Evolutionary conservation across 2,113 vertebrate species (phyloP).

Genomic region (Chionomys nivalis): DNA sequence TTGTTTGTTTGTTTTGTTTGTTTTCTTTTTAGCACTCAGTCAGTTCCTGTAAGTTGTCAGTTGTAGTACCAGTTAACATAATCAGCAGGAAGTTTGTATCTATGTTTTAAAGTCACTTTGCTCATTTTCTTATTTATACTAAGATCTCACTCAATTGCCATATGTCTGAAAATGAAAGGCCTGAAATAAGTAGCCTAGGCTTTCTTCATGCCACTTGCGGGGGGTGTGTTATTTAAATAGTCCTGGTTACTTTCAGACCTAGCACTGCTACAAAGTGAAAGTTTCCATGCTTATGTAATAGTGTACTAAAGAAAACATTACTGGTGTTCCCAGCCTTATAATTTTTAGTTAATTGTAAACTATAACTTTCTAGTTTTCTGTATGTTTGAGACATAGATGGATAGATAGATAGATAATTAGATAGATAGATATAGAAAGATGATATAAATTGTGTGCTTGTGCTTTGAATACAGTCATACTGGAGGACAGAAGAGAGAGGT

Average conservation of each 20-base stretch:
- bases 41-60: neutral
- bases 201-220: neutral
- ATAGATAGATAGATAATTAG: neutral
- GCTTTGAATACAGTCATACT: neutral
- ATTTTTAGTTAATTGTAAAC: neutral
- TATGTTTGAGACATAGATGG: too few relatives aligned
- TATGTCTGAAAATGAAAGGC: neutral
- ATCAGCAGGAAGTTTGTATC: neutral
- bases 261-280: neutral
- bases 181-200: neutral
- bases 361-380: neutral
- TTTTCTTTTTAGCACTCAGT: neutral
- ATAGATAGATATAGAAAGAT: neutral
- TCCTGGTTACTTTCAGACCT: neutral
- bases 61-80: neutral
- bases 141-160: neutral
- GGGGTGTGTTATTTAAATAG: neutral
- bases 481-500: neutral
- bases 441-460: neutral
- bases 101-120: neutral
- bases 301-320: neutral
- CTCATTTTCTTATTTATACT: neutral
- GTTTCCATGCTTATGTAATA: neutral
- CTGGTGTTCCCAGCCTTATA: neutral
- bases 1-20: neutral